Percentiles rank a stretch among this genome's conserved stretches.
These are phyloP conservation scores for Microplitis manilae DNA, from an alignment of 2,888 invertebrate species.

Conservation along the genomic window DNA sequence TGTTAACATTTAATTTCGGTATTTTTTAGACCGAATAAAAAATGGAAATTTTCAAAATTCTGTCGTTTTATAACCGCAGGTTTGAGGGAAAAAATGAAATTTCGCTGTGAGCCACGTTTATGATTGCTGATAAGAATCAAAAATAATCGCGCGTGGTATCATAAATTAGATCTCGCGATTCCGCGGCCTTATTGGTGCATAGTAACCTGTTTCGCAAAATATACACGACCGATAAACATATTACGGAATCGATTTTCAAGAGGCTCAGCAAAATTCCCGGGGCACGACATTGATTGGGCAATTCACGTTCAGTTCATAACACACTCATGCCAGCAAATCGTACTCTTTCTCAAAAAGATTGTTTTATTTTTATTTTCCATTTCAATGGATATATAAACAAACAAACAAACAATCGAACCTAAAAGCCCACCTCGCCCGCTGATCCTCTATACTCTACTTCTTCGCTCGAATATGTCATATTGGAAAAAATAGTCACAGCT, in stretches of 20 bases:
- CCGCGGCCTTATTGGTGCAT: neutral
- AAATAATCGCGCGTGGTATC: neutral
- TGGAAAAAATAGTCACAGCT: neutral
- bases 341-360: too few relatives aligned
- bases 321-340: neutral
- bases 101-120: too few relatives aligned
- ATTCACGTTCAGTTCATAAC: neutral
- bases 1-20: too few relatives aligned
- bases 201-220: neutral
- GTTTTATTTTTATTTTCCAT: neutral
- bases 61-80: too few relatives aligned
- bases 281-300: neutral
- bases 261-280: neutral
- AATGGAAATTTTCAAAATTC: too few relatives aligned
- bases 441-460: neutral
- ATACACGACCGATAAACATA: slow-evolving; percentile 18
- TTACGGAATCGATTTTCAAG: slow-evolving; percentile 30
- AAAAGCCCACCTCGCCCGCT: neutral
- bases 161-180: neutral
- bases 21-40: too few relatives aligned
- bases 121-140: neutral
- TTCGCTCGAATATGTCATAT: neutral
- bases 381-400: neutral
- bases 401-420: neutral
- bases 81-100: too few relatives aligned